Base-by-base conservation (phyloP, 2,888 invertebrate genomes). In the Fabriciana adippe region DNA sequence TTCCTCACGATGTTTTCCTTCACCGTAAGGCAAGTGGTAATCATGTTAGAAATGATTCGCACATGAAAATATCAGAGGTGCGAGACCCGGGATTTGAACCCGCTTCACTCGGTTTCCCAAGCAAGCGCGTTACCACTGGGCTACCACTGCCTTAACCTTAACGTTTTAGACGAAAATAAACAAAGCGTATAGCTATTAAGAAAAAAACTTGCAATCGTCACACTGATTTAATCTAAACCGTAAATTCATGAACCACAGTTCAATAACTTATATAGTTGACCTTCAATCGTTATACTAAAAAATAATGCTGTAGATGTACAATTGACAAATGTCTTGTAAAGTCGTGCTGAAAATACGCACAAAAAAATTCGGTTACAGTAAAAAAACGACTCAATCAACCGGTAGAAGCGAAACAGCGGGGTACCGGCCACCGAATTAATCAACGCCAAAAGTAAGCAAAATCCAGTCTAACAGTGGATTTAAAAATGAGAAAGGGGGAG, bases 371-470 rank as follows among this genome's bases (percentile, higher is more conserved):
- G 72, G 75, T 72, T 69, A 73, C 73, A 70, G 73, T 71, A 77
- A 76, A 79, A 82, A 80, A 81, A 80, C 71, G 76, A 80, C 79
- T 86, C 88, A 88, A 89, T 89, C 87, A 88, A 84, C 78, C 82
- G 79, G 83, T 85, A 83, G 86, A 82, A 84, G 84, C 85, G 76
- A 71, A 88, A 75, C 90, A 82, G 89, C 88, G 82, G 89, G 87
- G 78, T 78, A 77, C 81, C 79, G 80, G 85, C 89, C 87, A 88
- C 87, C 85, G 85, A 88, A 90, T 90, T 91, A 90, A 91, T 90
- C 87, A 89, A 88, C 86, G 75, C 79, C 81, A 81, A 85, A 85
- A 83, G 87, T 88, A 88, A 89, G 87, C 86, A 83, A 83, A 83
- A 81, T 79, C 79, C 76, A 71, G 76, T 74, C 73, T 72, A 74